These are phyloP conservation scores for Alexandromys fortis DNA, from an alignment of 2,113 vertebrate species.

Conservation along the genomic window DNA sequence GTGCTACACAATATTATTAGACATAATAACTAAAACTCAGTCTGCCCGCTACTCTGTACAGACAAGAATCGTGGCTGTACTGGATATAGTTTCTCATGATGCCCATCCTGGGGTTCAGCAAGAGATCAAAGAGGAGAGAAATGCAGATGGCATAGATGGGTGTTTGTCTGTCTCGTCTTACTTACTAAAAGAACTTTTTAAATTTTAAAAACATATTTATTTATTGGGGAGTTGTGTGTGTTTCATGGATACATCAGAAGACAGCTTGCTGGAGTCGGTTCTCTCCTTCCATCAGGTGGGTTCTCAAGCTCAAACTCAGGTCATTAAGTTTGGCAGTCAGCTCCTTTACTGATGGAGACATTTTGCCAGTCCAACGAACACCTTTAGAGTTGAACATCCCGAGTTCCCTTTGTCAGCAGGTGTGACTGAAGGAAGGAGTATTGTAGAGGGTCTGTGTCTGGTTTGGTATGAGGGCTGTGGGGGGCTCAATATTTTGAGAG, in stretches of 20 bases:
- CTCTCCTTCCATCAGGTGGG: not conserved
- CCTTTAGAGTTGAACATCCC: not conserved
- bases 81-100: not conserved
- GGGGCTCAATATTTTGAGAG: too few relatives aligned
- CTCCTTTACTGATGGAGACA: not conserved
- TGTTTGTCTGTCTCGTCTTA: not conserved
- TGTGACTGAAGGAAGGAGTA: not conserved
- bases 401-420: not conserved
- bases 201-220: not conserved
- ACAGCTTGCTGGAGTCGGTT: not conserved
- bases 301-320: not conserved
- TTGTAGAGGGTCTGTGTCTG: not conserved
- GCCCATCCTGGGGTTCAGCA: not conserved
- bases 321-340: not conserved
- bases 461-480: not conserved
- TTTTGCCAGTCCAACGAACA: not conserved
- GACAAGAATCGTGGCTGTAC: not conserved
- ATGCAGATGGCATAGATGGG: not conserved
- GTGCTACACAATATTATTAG: not conserved
- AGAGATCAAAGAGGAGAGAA: not conserved
- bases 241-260: not conserved
- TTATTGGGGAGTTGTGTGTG: not conserved
- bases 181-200: not conserved
- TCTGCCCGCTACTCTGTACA: not conserved
- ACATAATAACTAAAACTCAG: not conserved